Evolutionary conservation across 2,113 vertebrate genomes (phyloP).

Genomic region (Talpa occidentalis): DNA sequence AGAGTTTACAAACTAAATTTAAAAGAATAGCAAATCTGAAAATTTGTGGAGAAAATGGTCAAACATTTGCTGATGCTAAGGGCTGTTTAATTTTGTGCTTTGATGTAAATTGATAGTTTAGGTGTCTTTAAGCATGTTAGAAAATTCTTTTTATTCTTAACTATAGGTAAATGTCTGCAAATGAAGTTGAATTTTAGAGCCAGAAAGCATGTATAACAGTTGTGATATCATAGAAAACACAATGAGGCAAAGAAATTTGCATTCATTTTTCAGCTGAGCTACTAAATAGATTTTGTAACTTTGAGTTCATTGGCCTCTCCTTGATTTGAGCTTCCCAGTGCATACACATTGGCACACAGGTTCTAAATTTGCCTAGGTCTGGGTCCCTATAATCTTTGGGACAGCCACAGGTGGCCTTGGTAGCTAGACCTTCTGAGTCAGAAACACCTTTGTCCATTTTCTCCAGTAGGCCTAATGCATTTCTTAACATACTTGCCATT

Average conservation of each 20-base stretch:
- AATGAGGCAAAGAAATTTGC: background rate
- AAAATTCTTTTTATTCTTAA: conserved; percentile 43
- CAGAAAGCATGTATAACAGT: conserved; percentile 42
- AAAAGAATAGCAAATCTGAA: conserved; percentile 56
- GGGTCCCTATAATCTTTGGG: background rate
- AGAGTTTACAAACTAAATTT: conserved; percentile 62
- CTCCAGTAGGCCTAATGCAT: background rate
- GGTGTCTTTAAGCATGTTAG: conserved; percentile 62
- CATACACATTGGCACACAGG: background rate
- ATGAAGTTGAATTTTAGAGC: conserved; percentile 52
- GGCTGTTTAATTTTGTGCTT: conserved; percentile 58
- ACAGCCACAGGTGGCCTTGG: background rate
- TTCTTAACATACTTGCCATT: background rate
- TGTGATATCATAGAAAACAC: conserved; percentile 40
- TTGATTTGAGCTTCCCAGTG: background rate
- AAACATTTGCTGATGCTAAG: conserved; percentile 51
- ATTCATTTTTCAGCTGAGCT: conserved; percentile 10
- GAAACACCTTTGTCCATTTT: conserved; percentile 15
- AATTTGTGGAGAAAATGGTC: conserved; percentile 41
- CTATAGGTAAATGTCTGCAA: conserved; percentile 5
- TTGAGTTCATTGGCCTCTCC: background rate
- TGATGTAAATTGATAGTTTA: conserved; percentile 58
- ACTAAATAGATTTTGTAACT: conserved; percentile 31
- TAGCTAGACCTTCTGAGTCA: background rate
- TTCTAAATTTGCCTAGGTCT: background rate